These are phyloP conservation scores for Cosmia pyralina DNA, from an alignment of 2,888 invertebrate species.

Conservation along the genomic window DNA sequence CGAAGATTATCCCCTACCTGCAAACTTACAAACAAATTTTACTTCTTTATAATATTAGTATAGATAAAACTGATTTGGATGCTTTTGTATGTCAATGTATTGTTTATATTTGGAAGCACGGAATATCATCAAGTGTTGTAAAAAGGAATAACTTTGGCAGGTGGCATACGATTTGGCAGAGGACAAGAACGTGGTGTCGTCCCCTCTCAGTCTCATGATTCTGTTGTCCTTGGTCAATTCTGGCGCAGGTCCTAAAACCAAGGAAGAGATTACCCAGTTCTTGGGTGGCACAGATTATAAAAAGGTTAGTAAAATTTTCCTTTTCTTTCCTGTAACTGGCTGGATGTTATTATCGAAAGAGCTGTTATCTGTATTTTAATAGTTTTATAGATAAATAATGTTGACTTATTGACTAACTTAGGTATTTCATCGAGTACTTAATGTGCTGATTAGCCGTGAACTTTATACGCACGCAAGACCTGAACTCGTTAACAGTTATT, in stretches of 20 bases:
- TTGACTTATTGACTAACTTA: not conserved
- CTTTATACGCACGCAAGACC: not conserved
- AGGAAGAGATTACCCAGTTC: constrained; percentile 66
- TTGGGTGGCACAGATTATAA: constrained; percentile 68
- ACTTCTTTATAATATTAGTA: too few species aligned
- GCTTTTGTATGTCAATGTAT: not conserved
- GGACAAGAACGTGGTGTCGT: constrained; percentile 75
- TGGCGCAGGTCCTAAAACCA: constrained; percentile 64
- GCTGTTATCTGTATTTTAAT: not conserved
- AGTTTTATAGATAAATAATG: not conserved
- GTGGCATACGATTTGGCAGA: constrained; percentile 66
- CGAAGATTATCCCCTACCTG: too few species aligned
- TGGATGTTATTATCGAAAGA: not conserved
- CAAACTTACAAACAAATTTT: too few species aligned
- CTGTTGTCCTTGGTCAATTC: constrained; percentile 71
- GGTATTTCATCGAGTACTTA: not conserved
- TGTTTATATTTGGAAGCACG: too few species aligned
- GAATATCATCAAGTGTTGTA: too few species aligned
- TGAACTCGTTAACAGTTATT: constrained; percentile 8
- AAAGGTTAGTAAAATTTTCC: constrained; percentile 58
- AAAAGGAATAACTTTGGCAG: constrained; percentile 51
- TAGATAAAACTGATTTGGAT: not conserved
- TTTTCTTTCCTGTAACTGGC: not conserved
- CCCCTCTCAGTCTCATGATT: constrained; percentile 73
- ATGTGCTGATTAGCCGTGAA: not conserved